Base-by-base conservation (phyloP, 2,888 invertebrate species). In the Apomyelois bistriatella region DNA sequence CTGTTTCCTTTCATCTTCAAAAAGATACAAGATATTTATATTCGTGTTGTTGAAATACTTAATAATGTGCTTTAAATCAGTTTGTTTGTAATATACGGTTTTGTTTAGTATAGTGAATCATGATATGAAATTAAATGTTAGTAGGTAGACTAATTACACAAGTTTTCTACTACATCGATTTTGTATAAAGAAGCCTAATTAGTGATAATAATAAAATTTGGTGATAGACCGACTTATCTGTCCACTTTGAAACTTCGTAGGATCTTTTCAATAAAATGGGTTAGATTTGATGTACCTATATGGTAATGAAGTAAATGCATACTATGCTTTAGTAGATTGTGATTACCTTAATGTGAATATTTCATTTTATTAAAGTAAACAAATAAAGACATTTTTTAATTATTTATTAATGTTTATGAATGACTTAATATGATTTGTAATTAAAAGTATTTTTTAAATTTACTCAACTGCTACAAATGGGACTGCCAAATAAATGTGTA, bases 401-500 rank as follows among this genome's bases (percentile, higher is more conserved):
- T 32, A 10, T 32, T 32, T 2, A 9, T 32, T 32, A 6, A 6
- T 32, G 10, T 32, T 32, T 7, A 32, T 10, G 3, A 32, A 9
- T 9, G 9, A 32, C 8, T 6, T 6, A 9, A 32, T 7, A 8
- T 9, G 7, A 32, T 32, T 32, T 10, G 1, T 9, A 7, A 4
- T 32, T 65, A 75, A 70, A 70, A 60, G 53, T 43, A 41, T 57
- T 63, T 68, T 48, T 56, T 61, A 57, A 48, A 62, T 67, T 65
- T 68, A 57, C 66, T 70, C 69, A 65, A 74, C 63, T 74, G 78
- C 80, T 79, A 76, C 66, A 65, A 70, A 68, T 65, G 62, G 66
- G 75, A 78, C 77, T 82, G 86, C 86, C 85, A 86, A 87, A 87
- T 76, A 64, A 77, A 78, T 81, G 76, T 84, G 72, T 79, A 79